Conservation (phyloP, 1,140 invertebrate species). For the Conus ventricosus region DNA sequence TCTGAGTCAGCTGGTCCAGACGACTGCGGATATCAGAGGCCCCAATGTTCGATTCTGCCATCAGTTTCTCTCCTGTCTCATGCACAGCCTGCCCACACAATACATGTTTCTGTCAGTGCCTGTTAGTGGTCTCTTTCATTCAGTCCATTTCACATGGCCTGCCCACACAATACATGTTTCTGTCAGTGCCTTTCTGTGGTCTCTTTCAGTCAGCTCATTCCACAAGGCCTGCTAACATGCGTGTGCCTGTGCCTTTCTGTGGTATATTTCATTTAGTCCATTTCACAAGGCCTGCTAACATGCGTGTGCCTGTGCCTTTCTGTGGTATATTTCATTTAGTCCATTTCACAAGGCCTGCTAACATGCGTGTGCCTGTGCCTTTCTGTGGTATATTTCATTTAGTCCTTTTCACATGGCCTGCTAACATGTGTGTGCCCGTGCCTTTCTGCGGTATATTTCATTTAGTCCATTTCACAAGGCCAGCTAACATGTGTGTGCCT, state of each 20-base stretch:
- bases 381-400: no score
- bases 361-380: background rate
- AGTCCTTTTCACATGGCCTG: constrained; percentile 73
- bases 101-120: background rate
- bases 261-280: no score
- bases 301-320: no score
- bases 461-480: constrained; percentile 71
- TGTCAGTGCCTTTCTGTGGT: background rate
- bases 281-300: constrained; percentile 73
- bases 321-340: no score
- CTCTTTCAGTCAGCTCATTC: no score
- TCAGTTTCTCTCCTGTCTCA: constrained; percentile 95
- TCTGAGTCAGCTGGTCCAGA: constrained; percentile 84
- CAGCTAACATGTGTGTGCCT: constrained; percentile 39
- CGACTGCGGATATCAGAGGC: constrained; percentile 90
- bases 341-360: constrained; percentile 73
- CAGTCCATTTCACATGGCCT: constrained; percentile 73
- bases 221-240: no score
- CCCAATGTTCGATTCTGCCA: constrained; percentile 97
- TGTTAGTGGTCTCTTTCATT: no score
- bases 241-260: no score
- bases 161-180: background rate
- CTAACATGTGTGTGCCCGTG: background rate
- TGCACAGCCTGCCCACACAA: constrained; percentile 84
- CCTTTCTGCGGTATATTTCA: no score